Percentiles rank a stretch among this genome's conserved stretches.
These are phyloP conservation scores for Sebastes nivosus DNA, from an alignment of 2,797 vertebrate genomes.

Conservation along the genomic window DNA sequence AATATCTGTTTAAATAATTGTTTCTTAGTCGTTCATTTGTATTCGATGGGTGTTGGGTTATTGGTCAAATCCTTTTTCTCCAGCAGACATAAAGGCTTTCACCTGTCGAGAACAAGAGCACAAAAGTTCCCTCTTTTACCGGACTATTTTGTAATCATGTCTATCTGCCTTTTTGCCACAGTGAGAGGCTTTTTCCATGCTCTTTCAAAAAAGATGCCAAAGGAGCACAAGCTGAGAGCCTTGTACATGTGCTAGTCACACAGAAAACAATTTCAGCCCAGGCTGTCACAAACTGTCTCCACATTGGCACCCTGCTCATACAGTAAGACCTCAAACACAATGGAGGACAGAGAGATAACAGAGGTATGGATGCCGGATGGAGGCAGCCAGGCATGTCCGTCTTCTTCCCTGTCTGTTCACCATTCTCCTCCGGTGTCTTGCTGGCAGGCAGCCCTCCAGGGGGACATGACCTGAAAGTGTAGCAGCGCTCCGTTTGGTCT, in stretches of 20 bases:
- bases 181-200: conserved; percentile 1
- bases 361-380: conserved; percentile 23
- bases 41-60: conserved; percentile 39
- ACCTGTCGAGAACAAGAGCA: conserved; percentile 4
- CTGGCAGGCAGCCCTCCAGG: conserved; percentile 48
- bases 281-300: conserved; percentile 13
- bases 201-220: neutral
- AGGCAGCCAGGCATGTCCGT: conserved; percentile 52
- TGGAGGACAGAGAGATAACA: conserved; percentile 36
- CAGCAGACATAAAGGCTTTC: neutral
- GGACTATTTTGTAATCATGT: neutral
- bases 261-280: neutral
- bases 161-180: neutral
- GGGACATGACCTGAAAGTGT: conserved; percentile 58
- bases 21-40: conserved; percentile 26
- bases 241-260: neutral
- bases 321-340: conserved; percentile 44
- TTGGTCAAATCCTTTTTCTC: conserved; percentile 30
- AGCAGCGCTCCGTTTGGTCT: conserved; percentile 32
- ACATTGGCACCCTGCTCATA: neutral
- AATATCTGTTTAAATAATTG: conserved; percentile 4
- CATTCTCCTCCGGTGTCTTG: conserved; percentile 35
- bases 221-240: neutral
- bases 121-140: neutral
- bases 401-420: conserved; percentile 43